Evolutionary conservation across 2,888 invertebrate species (phyloP).

Genomic region (Epinotia demarniana): DNA sequence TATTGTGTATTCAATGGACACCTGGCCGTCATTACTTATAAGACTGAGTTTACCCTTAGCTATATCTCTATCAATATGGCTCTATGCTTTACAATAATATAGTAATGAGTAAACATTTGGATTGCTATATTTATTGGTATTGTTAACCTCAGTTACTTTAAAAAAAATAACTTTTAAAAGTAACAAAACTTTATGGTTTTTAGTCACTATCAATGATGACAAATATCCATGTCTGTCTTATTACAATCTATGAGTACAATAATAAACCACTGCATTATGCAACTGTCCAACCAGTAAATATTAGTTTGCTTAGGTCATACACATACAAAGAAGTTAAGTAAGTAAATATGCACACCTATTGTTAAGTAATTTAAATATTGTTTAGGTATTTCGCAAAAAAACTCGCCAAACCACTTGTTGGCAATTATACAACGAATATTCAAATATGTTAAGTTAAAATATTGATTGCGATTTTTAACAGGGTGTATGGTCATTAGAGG

Average conservation of each 20-base stretch:
- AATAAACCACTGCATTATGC: not conserved
- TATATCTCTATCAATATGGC: too few relatives aligned
- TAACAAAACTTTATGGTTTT: not conserved
- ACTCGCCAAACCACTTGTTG: not conserved
- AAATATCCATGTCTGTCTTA: not conserved
- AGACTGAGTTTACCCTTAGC: too few relatives aligned
- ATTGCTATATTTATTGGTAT: too few relatives aligned
- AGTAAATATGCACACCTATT: constrained; percentile 1
- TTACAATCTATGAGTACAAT: not conserved
- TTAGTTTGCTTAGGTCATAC: not conserved
- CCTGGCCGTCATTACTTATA: too few relatives aligned
- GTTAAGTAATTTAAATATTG: constrained; percentile 14
- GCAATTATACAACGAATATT: constrained; percentile 24
- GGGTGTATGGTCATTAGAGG: not conserved
- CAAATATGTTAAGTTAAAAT: constrained; percentile 3
- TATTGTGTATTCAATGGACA: too few relatives aligned
- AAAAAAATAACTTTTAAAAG: not conserved
- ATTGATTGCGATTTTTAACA: not conserved
- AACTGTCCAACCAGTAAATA: not conserved
- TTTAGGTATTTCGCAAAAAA: not conserved
- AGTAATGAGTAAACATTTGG: too few relatives aligned
- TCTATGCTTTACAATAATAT: too few relatives aligned
- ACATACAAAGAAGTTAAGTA: not conserved
- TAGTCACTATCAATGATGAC: not conserved
- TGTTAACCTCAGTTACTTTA: too few relatives aligned